These are phyloP conservation scores for Heliconius ismenius DNA, from an alignment of 2,888 invertebrate species.

Conservation along the genomic window DNA sequence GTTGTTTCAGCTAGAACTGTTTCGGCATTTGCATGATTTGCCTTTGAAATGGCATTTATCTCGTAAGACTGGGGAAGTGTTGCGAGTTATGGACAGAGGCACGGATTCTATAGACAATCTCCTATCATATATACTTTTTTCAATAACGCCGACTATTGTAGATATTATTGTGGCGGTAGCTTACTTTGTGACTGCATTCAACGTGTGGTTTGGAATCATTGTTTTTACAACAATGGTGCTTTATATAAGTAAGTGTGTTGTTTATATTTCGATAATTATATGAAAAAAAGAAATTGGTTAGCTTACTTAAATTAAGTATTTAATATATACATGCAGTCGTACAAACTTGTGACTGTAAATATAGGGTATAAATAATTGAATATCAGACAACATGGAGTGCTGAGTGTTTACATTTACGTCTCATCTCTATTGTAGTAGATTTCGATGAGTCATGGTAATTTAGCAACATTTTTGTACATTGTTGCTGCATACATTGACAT, in stretches of 20 bases:
- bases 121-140: slow-evolving; percentile 94
- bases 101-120: slow-evolving; percentile 97
- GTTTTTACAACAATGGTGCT: slow-evolving; percentile 96
- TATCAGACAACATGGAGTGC: no score
- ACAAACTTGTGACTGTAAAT: no score
- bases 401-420: no score
- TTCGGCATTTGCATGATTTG: slow-evolving; percentile 92
- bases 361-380: no score
- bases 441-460: no score
- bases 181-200: slow-evolving; percentile 93
- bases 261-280: background rate
- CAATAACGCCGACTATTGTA: slow-evolving; percentile 94
- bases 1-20: slow-evolving; percentile 86
- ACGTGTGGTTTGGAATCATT: slow-evolving; percentile 96
- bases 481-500: background rate
- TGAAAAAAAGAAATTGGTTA: background rate
- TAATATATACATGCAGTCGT: no score
- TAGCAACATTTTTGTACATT: no score
- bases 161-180: slow-evolving; percentile 96
- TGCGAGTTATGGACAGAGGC: slow-evolving; percentile 98
- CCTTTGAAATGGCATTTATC: slow-evolving; percentile 97
- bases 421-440: no score
- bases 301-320: no score
- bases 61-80: slow-evolving; percentile 97
- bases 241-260: slow-evolving; percentile 89